Evolutionary conservation across 2,888 invertebrate genomes (phyloP).

Genomic region (Zhuqinia jingwanae): DNA sequence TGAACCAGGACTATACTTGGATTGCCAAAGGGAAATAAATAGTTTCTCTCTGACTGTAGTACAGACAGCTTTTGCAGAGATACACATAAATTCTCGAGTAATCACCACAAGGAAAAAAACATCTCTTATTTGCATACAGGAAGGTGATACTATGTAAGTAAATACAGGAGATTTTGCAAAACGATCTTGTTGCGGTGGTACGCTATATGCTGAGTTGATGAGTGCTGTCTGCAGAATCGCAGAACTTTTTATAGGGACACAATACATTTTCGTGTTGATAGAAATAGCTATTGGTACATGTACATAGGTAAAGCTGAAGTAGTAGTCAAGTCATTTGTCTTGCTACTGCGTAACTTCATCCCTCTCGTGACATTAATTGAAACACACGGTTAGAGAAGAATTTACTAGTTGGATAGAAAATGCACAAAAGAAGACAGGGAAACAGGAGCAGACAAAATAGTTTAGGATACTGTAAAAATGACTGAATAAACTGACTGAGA

Average conservation of each 20-base stretch:
- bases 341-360: slow-evolving; percentile 14
- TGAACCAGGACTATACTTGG: background rate
- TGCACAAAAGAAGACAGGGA: background rate
- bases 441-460: background rate
- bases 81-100: slow-evolving; percentile 2
- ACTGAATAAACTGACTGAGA: too few species aligned
- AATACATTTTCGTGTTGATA: background rate
- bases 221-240: background rate
- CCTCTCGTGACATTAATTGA: slow-evolving; percentile 42
- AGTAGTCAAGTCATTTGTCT: slow-evolving; percentile 30
- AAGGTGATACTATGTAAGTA: background rate
- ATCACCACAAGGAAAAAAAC: slow-evolving; percentile 9
- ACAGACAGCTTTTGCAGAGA: background rate
- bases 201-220: background rate
- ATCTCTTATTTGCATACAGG: background rate
- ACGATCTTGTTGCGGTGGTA: background rate
- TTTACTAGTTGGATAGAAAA: slow-evolving; percentile 21
- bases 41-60: too few species aligned
- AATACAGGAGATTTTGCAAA: background rate
- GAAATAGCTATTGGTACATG: background rate
- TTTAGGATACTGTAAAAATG: too few species aligned
- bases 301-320: background rate
- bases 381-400: slow-evolving; percentile 42
- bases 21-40: slow-evolving; percentile 18
- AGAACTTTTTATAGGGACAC: background rate